phyloP scores from a whole-genome alignment of 2,113 vertebrate species.

The Gallinago jamesoni region DNA sequence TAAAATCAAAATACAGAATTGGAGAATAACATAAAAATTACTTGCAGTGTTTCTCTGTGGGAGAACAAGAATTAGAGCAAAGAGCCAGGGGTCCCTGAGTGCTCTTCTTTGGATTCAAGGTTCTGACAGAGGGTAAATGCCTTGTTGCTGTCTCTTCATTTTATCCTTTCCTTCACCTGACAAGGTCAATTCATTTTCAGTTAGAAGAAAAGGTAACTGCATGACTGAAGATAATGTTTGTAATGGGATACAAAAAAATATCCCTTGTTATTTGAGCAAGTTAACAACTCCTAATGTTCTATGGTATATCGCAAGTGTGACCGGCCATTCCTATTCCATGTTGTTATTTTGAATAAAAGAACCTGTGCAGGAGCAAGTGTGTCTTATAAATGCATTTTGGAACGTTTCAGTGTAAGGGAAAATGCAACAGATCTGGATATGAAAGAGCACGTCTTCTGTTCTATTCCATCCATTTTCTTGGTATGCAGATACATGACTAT shows the following conservation, averaged over 20 bases:
- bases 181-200: background rate
- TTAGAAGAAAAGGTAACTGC: background rate
- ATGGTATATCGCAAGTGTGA: background rate
- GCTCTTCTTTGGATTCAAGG: background rate
- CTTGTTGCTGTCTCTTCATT: background rate
- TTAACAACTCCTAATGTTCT: background rate
- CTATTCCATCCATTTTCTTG: background rate
- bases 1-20: background rate
- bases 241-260: background rate
- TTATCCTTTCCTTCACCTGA: background rate
- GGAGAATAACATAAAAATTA: background rate
- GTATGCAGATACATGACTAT: background rate
- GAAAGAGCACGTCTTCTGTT: background rate
- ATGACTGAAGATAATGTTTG: background rate
- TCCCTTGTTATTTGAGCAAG: background rate
- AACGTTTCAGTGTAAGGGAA: background rate
- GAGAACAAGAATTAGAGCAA: background rate
- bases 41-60: background rate
- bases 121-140: background rate
- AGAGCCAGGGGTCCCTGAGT: background rate
- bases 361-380: background rate
- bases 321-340: background rate
- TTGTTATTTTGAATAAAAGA: background rate
- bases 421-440: background rate
- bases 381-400: background rate